A percentile compares a stretch with the other conserved stretches of the same genome.
These are phyloP conservation scores for Antheraea yamamai DNA, from an alignment of 2,888 invertebrate genomes.

Conservation along the genomic window DNA sequence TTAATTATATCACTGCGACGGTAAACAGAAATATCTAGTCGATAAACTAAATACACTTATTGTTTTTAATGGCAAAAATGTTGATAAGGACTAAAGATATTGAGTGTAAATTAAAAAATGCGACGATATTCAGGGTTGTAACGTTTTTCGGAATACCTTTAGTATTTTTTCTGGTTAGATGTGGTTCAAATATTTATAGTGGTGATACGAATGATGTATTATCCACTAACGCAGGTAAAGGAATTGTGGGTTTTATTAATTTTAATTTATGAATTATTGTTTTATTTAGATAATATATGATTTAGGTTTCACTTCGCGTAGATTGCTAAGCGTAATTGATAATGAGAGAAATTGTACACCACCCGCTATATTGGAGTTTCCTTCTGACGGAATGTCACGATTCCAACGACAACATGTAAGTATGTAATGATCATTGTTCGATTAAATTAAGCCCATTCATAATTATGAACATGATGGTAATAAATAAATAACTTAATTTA, in stretches of 20 bases:
- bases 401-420: slow-evolving; percentile 82
- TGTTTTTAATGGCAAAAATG: slow-evolving; percentile 65
- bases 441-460: background rate
- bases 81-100: slow-evolving; percentile 69
- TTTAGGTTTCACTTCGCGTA: slow-evolving; percentile 42
- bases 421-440: slow-evolving; percentile 17
- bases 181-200: background rate
- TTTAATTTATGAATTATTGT: background rate
- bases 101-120: slow-evolving; percentile 53
- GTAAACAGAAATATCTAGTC: slow-evolving; percentile 33
- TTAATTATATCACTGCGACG: slow-evolving; percentile 7
- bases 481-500: background rate
- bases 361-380: slow-evolving; percentile 90
- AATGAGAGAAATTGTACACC: slow-evolving; percentile 83
- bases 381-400: slow-evolving; percentile 87
- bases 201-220: background rate
- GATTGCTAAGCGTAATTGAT: slow-evolving; percentile 50
- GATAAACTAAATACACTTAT: slow-evolving; percentile 32
- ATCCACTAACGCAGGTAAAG: slow-evolving; percentile 41
- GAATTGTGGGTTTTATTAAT: background rate
- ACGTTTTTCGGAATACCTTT: slow-evolving; percentile 63
- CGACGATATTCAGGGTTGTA: slow-evolving; percentile 57
- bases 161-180: slow-evolving; percentile 45
- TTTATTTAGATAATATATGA: background rate
- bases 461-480: background rate